A percentile compares a stretch with the other conserved stretches of the same genome.
phyloP scores from a whole-genome alignment of 2,888 invertebrate species.

The Psococerastis gibbosa region DNA sequence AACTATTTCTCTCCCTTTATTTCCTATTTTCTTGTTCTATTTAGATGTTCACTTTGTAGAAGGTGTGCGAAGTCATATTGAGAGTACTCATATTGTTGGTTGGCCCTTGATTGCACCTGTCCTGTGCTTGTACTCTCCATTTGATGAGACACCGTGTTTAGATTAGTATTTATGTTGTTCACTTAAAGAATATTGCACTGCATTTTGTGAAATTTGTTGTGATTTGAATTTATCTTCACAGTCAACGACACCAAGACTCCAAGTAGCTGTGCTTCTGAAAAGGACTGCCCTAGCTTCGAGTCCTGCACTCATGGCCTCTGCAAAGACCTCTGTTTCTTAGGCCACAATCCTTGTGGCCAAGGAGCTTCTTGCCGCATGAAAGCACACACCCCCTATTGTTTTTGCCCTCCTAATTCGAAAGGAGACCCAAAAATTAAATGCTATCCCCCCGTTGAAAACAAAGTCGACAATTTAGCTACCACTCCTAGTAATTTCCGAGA shows the following conservation, averaged over 20 bases:
- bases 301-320: constrained; percentile 68
- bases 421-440: constrained; percentile 16
- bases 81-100: no score
- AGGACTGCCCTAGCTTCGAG: constrained; percentile 64
- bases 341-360: constrained; percentile 30
- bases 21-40: no score
- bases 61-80: no score
- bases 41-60: no score
- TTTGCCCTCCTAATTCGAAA: constrained; percentile 28
- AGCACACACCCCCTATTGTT: constrained; percentile 68
- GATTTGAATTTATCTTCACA: constrained; percentile 22
- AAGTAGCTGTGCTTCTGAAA: constrained; percentile 56
- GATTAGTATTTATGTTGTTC: neutral
- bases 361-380: constrained; percentile 61
- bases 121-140: no score
- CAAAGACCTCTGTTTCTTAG: constrained; percentile 55
- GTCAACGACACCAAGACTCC: constrained; percentile 27
- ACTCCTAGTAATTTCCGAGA: neutral
- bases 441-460: constrained; percentile 20
- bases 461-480: neutral
- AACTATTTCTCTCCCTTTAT: no score
- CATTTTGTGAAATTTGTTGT: no score
- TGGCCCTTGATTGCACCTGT: no score
- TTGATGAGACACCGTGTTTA: no score
- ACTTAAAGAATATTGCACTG: no score